phyloP scores from a whole-genome alignment of 2,797 vertebrate species.

The Myotis vivesi region DNA sequence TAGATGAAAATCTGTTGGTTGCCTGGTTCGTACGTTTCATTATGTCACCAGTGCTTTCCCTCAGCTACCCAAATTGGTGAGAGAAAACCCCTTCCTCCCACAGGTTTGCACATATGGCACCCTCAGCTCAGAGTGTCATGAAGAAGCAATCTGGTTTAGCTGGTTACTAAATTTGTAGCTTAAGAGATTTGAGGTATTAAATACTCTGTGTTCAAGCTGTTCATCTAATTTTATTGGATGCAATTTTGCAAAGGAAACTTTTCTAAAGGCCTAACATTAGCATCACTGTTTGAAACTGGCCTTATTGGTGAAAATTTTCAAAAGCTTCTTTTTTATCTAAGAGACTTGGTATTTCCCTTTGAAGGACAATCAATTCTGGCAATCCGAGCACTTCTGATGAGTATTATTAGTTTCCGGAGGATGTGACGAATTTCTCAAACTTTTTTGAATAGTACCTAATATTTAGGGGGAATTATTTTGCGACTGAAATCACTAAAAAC shows the following conservation, averaged over 20 bases:
- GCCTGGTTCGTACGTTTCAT: neutral
- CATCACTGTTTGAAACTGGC: neutral
- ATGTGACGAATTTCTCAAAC: neutral
- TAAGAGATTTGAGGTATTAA: neutral
- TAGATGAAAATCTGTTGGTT: neutral
- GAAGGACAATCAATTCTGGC: neutral
- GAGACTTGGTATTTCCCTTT: neutral
- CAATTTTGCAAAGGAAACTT: neutral
- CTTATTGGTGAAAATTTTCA: conserved; percentile 35
- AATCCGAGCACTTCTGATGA: neutral
- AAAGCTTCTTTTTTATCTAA: conserved; percentile 14
- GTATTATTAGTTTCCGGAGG: neutral
- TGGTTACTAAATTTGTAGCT: neutral
- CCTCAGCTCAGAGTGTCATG: neutral
- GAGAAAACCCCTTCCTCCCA: neutral
- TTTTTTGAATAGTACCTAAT: conserved; percentile 18
- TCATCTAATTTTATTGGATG: conserved; percentile 26
- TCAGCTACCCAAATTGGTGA: neutral
- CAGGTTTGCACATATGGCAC: neutral
- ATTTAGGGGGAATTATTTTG: neutral
- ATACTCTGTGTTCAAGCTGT: conserved; percentile 13
- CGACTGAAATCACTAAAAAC: neutral
- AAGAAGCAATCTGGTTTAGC: neutral
- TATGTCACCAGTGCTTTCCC: neutral
- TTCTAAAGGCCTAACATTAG: neutral